A percentile compares a stretch with the other conserved stretches of the same genome.
These are phyloP conservation scores for Synanceia verrucosa DNA, from an alignment of 2,797 vertebrate species.

Conservation along the genomic window DNA sequence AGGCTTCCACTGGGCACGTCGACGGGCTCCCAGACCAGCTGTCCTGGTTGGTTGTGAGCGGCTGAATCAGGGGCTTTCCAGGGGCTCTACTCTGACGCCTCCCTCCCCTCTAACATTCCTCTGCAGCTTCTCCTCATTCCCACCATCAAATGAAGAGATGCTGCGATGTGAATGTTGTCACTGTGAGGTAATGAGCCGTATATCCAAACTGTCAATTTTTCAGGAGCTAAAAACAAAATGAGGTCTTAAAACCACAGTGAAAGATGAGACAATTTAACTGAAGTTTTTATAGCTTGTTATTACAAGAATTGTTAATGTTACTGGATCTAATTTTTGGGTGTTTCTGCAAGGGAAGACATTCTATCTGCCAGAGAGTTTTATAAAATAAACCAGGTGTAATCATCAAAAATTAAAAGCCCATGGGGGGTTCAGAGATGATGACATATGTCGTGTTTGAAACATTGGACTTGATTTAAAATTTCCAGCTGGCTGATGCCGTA, in stretches of 20 bases:
- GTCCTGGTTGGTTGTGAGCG: conserved; percentile 66
- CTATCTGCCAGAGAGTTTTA: conserved; percentile 25
- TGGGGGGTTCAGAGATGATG: conserved; percentile 64
- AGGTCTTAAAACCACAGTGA: conserved; percentile 2
- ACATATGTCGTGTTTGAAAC: conserved; percentile 80
- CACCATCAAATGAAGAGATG: conserved; percentile 20
- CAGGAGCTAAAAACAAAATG: conserved; percentile 4
- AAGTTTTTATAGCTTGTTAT: not conserved
- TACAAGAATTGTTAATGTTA: not conserved
- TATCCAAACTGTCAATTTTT: conserved; percentile 27
- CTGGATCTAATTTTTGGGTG: not conserved
- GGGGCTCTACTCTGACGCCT: conserved; percentile 46
- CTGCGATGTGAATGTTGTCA: conserved; percentile 8
- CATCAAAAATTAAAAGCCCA: conserved; percentile 67
- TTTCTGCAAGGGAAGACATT: not conserved
- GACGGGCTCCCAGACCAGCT: conserved; percentile 71
- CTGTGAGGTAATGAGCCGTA: conserved; percentile 33
- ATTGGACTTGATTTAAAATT: conserved; percentile 76
- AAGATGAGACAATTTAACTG: conserved; percentile 11
- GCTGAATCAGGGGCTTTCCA: conserved; percentile 56
- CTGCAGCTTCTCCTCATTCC: conserved; percentile 21
- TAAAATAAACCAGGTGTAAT: conserved; percentile 68
- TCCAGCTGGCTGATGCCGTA: conserved; percentile 82
- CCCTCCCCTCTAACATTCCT: conserved; percentile 51
- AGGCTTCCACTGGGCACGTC: conserved; percentile 60